A percentile compares a stretch with the other conserved stretches of the same genome.
Evolutionary conservation across 2,888 invertebrate genomes (phyloP).

Genomic region (Cryptus armator): DNA sequence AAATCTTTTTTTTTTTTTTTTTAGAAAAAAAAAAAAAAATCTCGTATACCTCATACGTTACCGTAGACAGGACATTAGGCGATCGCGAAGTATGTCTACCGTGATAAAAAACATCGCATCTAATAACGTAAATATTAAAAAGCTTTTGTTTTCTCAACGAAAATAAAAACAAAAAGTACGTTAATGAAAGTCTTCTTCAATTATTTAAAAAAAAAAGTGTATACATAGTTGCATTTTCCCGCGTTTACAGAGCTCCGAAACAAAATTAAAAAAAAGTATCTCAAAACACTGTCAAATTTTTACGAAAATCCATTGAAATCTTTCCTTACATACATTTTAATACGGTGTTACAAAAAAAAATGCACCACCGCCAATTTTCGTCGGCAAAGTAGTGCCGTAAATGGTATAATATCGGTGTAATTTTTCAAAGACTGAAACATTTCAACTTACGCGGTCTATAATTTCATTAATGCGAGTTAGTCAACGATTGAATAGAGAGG

Average conservation of each 20-base stretch:
- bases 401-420: neutral
- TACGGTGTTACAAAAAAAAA: neutral
- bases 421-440: neutral
- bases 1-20: neutral
- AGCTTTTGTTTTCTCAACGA: too few relatives aligned
- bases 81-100: neutral
- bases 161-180: too few relatives aligned
- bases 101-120: neutral
- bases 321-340: neutral
- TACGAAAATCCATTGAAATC: neutral
- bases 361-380: neutral
- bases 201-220: too few relatives aligned
- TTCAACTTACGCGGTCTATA: slow-evolving; percentile 24
- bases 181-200: too few relatives aligned
- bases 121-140: neutral
- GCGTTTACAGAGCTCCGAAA: too few relatives aligned
- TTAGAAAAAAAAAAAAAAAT: neutral
- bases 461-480: slow-evolving; percentile 70
- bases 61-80: neutral
- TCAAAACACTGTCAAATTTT: neutral
- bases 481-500: slow-evolving; percentile 65
- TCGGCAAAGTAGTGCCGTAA: neutral
- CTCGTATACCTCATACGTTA: neutral
- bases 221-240: too few relatives aligned
- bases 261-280: too few relatives aligned